Evolutionary conservation across 2,113 vertebrate species (phyloP), one percentile per base, ranked within the genome.

Genomic region (Psittacara wagleri): DNA sequence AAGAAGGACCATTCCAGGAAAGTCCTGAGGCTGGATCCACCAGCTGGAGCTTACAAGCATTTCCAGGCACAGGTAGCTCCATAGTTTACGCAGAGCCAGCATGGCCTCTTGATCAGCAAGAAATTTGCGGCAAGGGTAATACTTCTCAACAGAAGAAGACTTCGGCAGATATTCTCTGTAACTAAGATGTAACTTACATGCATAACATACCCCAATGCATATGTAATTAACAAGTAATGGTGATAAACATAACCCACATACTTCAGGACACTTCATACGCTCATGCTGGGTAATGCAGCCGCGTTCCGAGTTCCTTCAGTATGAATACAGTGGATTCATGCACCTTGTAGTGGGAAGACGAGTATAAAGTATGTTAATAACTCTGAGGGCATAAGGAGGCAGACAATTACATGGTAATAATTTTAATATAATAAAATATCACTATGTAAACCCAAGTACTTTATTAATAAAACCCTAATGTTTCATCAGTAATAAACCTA

Each of bases 241-340:
- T 12, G 25, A 59, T 63, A 44, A 85, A 28, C 19, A 20, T 10
- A 19, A 46, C 20, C 37, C 51, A 33, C 0, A 0, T 55, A 22
- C 51, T 67, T 49, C 19, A 39, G 59, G 54, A 79, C 20, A 69
- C 11, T n/a, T 68, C 11, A 35, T 31, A 24, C 41, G 54, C 33
- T 54, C 29, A 31, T 67, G 59, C 25, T 81, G 7, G 23, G 4
- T 27, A 61, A 35, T 1, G 8, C 33, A 81, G 55, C 19, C 61
- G 31, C 18, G 28, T 55, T 67, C 17, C 29, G 8, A 9, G 7
- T 39, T 51, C 70, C 31, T n/a, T 31, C 19, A 67, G 25, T 11
- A 18, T 51, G 43, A 89, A 43, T 51, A 25, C 1, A 2, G 28
- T 44, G 44, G 55, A 69, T 51, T 72, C 14, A 35, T 5, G 22